phyloP scores from a whole-genome alignment of 2,888 invertebrate genomes.

The Ophion ellenae region DNA sequence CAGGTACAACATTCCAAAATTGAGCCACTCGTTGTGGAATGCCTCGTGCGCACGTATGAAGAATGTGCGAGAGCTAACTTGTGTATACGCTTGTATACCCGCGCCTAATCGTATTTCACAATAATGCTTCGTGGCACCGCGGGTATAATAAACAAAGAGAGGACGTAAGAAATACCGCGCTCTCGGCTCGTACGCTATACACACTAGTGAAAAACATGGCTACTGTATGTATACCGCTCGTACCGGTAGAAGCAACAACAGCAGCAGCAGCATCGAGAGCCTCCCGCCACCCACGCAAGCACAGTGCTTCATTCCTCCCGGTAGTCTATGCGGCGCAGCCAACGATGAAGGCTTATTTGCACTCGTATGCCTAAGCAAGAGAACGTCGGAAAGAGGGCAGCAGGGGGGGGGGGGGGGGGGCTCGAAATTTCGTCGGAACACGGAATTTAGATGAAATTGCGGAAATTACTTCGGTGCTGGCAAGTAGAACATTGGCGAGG shows the following conservation, averaged over 20 bases:
- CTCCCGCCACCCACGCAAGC: slow-evolving; percentile 47
- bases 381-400: slow-evolving; percentile 51
- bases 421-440: slow-evolving; percentile 79
- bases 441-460: slow-evolving; percentile 84
- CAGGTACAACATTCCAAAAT: not conserved
- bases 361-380: slow-evolving; percentile 54
- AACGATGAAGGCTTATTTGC: slow-evolving; percentile 63
- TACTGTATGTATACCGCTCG: slow-evolving; percentile 57
- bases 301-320: slow-evolving; percentile 52
- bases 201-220: slow-evolving; percentile 57
- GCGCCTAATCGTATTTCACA: slow-evolving; percentile 80
- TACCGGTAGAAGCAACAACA: slow-evolving; percentile 55
- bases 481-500: slow-evolving; percentile 33
- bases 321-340: slow-evolving; percentile 47
- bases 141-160: slow-evolving; percentile 79
- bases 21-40: not conserved
- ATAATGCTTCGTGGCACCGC: slow-evolving; percentile 76
- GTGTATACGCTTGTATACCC: slow-evolving; percentile 66
- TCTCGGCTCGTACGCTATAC: slow-evolving; percentile 55
- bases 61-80: slow-evolving; percentile 50
- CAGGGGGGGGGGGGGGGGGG: slow-evolving; percentile 63
- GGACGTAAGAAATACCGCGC: slow-evolving; percentile 81
- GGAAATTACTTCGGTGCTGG: slow-evolving; percentile 79
- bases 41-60: slow-evolving; percentile 9
- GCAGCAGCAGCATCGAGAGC: slow-evolving; percentile 29